Conservation (phyloP, 2,113 vertebrate genomes). For the Eulemur macaco region DNA sequence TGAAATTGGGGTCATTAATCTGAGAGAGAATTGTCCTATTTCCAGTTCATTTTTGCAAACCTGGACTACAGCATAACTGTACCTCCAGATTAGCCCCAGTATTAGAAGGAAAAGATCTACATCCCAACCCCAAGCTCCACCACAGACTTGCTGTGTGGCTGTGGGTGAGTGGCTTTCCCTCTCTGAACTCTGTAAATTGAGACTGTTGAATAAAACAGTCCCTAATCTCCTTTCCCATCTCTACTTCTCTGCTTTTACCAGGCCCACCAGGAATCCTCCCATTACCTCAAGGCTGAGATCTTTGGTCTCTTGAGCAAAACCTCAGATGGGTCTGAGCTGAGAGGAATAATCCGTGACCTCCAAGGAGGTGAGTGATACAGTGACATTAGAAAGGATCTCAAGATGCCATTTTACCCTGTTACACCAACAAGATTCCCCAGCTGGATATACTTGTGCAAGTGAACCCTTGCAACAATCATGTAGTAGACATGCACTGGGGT, state of each 20-base stretch:
- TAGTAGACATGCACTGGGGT: too few species aligned
- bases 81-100: too few species aligned
- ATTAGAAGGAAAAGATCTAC: not conserved
- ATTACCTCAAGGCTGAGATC: not conserved
- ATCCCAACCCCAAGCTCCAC: not conserved
- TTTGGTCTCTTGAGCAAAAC: not conserved
- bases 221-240: not conserved
- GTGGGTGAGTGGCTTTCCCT: not conserved
- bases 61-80: too few species aligned
- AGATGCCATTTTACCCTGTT: not conserved
- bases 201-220: not conserved
- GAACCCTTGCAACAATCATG: not conserved
- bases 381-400: accelerated
- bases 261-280: not conserved
- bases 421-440: not conserved
- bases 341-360: not conserved
- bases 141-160: not conserved
- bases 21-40: not conserved
- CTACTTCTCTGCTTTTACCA: not conserved
- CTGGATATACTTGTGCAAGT: not conserved
- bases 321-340: not conserved
- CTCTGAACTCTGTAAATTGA: not conserved
- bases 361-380: not conserved
- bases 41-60: not conserved
- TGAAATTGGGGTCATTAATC: not conserved